Conservation (phyloP, 23 tunicate species). For the Styela plicata region DNA sequence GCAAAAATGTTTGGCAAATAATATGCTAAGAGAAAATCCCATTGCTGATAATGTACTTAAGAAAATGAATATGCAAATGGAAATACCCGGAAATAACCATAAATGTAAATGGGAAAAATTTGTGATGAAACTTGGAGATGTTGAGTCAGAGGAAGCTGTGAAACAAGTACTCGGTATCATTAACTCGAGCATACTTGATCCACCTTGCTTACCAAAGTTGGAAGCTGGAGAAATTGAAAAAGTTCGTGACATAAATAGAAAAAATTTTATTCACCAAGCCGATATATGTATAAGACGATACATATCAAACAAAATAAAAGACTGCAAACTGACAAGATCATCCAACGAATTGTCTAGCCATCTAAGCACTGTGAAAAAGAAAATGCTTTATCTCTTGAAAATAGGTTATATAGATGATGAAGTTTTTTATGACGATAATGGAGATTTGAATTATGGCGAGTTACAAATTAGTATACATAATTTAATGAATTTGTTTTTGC, state of each 20-base stretch:
- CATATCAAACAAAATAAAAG: background rate
- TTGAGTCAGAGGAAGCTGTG: background rate
- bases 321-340: background rate
- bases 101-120: slow-evolving; percentile 44
- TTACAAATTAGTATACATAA: background rate
- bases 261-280: slow-evolving; percentile 45
- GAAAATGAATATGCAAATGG: slow-evolving; percentile 55
- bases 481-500: background rate
- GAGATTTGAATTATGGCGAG: background rate
- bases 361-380: background rate
- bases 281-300: slow-evolving; percentile 46
- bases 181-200: slow-evolving; percentile 6
- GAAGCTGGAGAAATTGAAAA: slow-evolving; percentile 19
- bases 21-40: slow-evolving; percentile 13
- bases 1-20: slow-evolving; percentile 18
- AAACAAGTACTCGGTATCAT: slow-evolving; percentile 6
- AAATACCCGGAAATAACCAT: slow-evolving; percentile 30
- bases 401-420: background rate
- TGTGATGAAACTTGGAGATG: background rate
- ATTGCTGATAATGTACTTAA: slow-evolving; percentile 24
- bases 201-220: background rate
- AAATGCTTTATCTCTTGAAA: background rate
- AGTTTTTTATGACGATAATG: background rate
- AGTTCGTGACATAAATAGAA: slow-evolving; percentile 3
- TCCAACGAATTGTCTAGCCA: background rate